Evolutionary conservation across 2,888 invertebrate genomes (phyloP).

Genomic region (Charanyca ferruginea): DNA sequence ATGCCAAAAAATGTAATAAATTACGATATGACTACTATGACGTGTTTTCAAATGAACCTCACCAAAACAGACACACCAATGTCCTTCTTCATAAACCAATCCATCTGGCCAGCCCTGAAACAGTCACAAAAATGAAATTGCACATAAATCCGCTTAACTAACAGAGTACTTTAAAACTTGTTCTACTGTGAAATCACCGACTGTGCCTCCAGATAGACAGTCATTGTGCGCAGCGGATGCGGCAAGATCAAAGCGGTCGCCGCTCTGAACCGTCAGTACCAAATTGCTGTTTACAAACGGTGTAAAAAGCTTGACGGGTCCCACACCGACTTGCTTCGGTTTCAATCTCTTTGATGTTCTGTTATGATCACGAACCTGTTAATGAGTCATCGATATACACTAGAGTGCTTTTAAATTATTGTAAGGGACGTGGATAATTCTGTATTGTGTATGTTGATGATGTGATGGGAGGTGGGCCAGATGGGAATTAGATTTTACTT

Average conservation of each 20-base stretch:
- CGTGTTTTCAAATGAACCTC: neutral
- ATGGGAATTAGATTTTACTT: slow-evolving; percentile 58
- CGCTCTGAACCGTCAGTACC: slow-evolving; percentile 74
- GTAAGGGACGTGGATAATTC: slow-evolving; percentile 67
- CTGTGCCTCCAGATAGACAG: slow-evolving; percentile 74
- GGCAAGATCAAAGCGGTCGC: slow-evolving; percentile 82
- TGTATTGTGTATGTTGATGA: slow-evolving; percentile 58
- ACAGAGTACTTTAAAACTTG: slow-evolving; percentile 62
- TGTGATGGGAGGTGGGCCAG: slow-evolving; percentile 49
- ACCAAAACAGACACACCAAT: neutral
- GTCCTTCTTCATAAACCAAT: neutral
- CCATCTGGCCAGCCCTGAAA: slow-evolving; percentile 19
- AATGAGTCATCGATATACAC: slow-evolving; percentile 75
- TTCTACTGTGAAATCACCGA: slow-evolving; percentile 68
- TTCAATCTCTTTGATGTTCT: slow-evolving; percentile 73
- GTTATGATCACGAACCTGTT: slow-evolving; percentile 69
- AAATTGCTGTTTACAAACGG: slow-evolving; percentile 83
- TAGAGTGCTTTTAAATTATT: slow-evolving; percentile 67
- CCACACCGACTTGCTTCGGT: slow-evolving; percentile 73
- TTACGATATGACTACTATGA: neutral
- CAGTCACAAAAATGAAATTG: slow-evolving; percentile 49
- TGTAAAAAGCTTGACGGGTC: slow-evolving; percentile 83
- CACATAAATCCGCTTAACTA: slow-evolving; percentile 61
- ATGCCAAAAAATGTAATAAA: neutral
- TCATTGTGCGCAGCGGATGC: slow-evolving; percentile 86